Conservation (phyloP, 1,140 invertebrate species). For the Triops cancriformis region DNA sequence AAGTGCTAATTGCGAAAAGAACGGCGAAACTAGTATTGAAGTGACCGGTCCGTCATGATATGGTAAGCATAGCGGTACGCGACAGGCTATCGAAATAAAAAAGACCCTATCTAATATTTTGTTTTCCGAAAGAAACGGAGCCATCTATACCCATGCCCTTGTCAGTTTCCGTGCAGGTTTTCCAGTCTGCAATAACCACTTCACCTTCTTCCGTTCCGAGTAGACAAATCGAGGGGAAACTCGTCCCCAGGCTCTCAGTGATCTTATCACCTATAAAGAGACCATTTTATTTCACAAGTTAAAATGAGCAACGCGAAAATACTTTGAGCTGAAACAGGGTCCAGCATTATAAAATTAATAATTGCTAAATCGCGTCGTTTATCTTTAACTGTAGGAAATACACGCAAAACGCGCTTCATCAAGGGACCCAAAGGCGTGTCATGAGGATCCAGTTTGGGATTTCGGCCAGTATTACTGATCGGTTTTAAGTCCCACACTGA, state of each 20-base stretch:
- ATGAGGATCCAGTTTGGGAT: neutral
- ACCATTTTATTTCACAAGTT: neutral
- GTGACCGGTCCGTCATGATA: conserved; percentile 25
- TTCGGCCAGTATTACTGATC: neutral
- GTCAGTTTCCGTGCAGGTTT: conserved; percentile 20
- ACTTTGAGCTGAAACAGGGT: conserved; percentile 1
- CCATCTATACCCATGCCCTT: conserved; percentile 20
- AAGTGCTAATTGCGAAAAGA: conserved; percentile 8
- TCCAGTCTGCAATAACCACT: conserved; percentile 24
- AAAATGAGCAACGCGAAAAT: neutral
- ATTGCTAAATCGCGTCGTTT: conserved; percentile 23
- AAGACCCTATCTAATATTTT: neutral
- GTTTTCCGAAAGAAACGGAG: neutral
- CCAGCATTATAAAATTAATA: conserved; percentile 22
- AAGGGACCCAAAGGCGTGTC: neutral
- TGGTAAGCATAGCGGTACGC: conserved; percentile 18
- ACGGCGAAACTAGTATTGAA: neutral
- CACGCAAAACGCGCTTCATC: neutral
- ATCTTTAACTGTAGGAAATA: conserved; percentile 20
- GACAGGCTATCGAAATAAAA: neutral
- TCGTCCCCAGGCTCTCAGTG: neutral
- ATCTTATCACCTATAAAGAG: neutral
- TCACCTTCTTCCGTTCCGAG: conserved; percentile 25
- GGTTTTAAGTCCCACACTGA: conserved; percentile 19
- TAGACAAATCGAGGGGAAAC: conserved; percentile 23